These are phyloP conservation scores for Pterostichus niger DNA, from an alignment of 2,888 invertebrate species.

Conservation along the genomic window DNA sequence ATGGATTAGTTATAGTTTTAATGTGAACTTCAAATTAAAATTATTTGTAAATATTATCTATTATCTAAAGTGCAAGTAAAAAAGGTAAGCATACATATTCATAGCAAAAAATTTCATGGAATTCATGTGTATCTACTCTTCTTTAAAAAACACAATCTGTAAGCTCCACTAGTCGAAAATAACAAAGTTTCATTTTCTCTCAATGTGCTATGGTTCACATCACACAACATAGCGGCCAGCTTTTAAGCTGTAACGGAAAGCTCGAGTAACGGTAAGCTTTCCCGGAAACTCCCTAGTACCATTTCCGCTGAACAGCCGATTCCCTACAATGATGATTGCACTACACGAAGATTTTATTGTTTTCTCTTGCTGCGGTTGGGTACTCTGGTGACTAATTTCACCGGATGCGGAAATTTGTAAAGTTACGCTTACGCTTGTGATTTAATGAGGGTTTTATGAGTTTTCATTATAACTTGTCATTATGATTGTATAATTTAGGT, in stretches of 20 bases:
- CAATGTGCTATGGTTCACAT: conserved; percentile 37
- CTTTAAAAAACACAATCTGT: background rate
- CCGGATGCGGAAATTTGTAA: conserved; percentile 35
- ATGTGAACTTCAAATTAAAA: too few species aligned
- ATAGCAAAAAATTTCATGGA: too few species aligned
- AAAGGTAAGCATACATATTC: too few species aligned
- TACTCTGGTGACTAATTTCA: conserved; percentile 2
- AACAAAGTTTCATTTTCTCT: conserved; percentile 6
- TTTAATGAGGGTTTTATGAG: background rate
- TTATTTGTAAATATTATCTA: too few species aligned
- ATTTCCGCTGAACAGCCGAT: conserved; percentile 40
- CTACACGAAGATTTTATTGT: conserved; percentile 41
- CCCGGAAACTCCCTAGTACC: conserved; percentile 32
- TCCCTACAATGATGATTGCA: conserved; percentile 17
- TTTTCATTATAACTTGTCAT: too few species aligned
- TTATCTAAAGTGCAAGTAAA: too few species aligned
- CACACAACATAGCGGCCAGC: conserved; percentile 4
- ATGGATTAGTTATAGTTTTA: too few species aligned
- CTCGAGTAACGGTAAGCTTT: conserved; percentile 13
- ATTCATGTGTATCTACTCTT: too few species aligned
- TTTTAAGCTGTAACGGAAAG: conserved; percentile 41
- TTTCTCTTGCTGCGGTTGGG: conserved; percentile 32
- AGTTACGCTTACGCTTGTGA: conserved; percentile 1
- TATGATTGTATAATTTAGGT: too few species aligned
- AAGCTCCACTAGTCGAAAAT: background rate